Percentiles rank a stretch among this genome's conserved stretches.
Conservation (phyloP, 2,888 invertebrate species). For the Ceramica pisi region DNA sequence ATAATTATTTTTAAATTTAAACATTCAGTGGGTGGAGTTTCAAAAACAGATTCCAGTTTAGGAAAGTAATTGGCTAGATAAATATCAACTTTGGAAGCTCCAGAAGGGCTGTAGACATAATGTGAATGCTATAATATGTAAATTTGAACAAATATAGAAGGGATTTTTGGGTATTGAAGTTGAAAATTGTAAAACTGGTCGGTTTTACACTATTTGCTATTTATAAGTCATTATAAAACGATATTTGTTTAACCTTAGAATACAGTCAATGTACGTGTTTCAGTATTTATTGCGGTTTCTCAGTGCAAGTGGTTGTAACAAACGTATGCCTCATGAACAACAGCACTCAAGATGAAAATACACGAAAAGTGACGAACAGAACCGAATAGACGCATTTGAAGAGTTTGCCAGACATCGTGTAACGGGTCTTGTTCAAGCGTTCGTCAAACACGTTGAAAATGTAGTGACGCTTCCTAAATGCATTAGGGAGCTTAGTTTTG, state of each 20-base stretch:
- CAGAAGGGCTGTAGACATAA: constrained; percentile 32
- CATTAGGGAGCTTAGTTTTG: too few species aligned
- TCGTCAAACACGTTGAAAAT: too few species aligned
- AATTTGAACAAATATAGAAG: constrained; percentile 33
- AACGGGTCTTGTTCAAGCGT: too few species aligned
- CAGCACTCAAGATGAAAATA: too few species aligned
- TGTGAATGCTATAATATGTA: constrained; percentile 34
- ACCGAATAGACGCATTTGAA: too few species aligned
- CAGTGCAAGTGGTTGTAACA: too few species aligned
- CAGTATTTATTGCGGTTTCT: too few species aligned
- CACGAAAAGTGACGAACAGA: too few species aligned
- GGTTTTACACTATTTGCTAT: not conserved
- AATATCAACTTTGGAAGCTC: constrained; percentile 54
- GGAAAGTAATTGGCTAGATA: constrained; percentile 61
- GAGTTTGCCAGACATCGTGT: too few species aligned
- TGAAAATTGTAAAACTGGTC: not conserved
- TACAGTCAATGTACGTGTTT: too few species aligned
- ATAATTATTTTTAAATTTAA: constrained; percentile 26
- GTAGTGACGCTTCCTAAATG: too few species aligned
- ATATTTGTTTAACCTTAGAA: not conserved
- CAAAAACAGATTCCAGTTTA: constrained; percentile 37
- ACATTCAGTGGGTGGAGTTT: constrained; percentile 24
- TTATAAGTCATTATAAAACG: not conserved
- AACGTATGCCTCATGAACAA: too few species aligned
- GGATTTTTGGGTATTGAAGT: constrained; percentile 11